Percentiles rank a stretch among this genome's conserved stretches.
These are phyloP conservation scores for Leuciscus waleckii DNA, from an alignment of 2,797 vertebrate genomes.

Conservation along the genomic window DNA sequence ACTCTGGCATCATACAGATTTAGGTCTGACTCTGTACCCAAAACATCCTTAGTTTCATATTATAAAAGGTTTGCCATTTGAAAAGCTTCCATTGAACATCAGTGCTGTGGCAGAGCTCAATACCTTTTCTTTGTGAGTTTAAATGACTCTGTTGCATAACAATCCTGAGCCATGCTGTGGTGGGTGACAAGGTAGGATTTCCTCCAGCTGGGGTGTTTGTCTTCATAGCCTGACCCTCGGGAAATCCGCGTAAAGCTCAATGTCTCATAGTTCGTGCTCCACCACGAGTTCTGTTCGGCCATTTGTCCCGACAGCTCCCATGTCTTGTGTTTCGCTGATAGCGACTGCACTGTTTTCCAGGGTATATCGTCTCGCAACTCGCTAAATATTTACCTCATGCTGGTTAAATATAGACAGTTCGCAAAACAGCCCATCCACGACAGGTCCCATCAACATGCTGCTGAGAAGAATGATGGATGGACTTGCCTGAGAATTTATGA, in stretches of 20 bases:
- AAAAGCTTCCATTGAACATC: constrained; percentile 23
- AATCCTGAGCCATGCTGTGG: neutral
- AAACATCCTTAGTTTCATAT: neutral
- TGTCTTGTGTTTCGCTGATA: constrained; percentile 45
- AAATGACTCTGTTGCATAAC: constrained; percentile 6
- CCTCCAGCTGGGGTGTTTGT: constrained; percentile 30
- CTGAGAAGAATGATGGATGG: constrained; percentile 59
- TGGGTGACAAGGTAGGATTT: constrained; percentile 2
- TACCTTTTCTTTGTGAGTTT: constrained; percentile 19
- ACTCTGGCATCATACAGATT: neutral
- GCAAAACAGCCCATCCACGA: constrained; percentile 34
- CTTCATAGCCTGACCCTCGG: neutral
- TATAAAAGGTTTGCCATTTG: neutral
- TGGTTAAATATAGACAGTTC: constrained; percentile 57
- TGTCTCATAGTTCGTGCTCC: neutral
- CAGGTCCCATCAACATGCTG: constrained; percentile 34
- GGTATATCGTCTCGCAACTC: constrained; percentile 16
- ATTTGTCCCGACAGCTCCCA: constrained; percentile 52
- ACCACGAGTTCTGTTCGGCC: neutral
- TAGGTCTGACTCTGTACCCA: neutral
- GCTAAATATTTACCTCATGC: constrained; percentile 61
- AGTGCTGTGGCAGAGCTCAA: constrained; percentile 16
- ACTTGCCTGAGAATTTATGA: constrained; percentile 30
- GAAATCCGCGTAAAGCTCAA: neutral
- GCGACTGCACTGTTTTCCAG: constrained; percentile 33